phyloP scores from a whole-genome alignment of 2,888 invertebrate species.

The Lasioglossum oenotherae region DNA sequence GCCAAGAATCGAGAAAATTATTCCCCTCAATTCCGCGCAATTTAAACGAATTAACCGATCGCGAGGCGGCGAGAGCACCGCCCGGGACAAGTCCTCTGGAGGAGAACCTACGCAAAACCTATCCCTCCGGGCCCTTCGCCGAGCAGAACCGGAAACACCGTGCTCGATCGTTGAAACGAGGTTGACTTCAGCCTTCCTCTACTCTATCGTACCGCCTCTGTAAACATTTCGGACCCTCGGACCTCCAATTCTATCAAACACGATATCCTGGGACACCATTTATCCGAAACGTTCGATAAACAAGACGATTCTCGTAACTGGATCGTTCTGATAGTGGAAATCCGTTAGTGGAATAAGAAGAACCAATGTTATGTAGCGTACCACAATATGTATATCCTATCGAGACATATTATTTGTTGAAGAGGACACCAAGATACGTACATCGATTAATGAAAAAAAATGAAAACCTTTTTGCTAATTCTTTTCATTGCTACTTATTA shows the following conservation, averaged over 20 bases:
- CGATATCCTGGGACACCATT: neutral
- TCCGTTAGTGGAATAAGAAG: no score
- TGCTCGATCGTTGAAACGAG: neutral
- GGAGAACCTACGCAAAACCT: neutral
- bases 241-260: neutral
- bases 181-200: conserved; percentile 9
- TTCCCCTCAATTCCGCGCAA: conserved; percentile 81
- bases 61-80: conserved; percentile 29
- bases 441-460: no score
- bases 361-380: no score
- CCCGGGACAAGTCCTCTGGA: neutral
- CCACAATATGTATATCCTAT: no score
- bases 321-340: neutral
- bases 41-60: conserved; percentile 81
- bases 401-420: no score
- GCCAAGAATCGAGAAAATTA: conserved; percentile 81
- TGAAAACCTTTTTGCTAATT: no score
- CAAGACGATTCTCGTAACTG: neutral
- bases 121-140: neutral
- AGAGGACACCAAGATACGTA: no score
- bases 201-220: conserved; percentile 1
- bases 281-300: neutral
- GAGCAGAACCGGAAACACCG: conserved; percentile 1
- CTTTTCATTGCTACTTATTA: neutral
- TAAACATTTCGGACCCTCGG: neutral